Conservation (phyloP, 2,888 invertebrate species). For the Pycnomerus fuliginosus region DNA sequence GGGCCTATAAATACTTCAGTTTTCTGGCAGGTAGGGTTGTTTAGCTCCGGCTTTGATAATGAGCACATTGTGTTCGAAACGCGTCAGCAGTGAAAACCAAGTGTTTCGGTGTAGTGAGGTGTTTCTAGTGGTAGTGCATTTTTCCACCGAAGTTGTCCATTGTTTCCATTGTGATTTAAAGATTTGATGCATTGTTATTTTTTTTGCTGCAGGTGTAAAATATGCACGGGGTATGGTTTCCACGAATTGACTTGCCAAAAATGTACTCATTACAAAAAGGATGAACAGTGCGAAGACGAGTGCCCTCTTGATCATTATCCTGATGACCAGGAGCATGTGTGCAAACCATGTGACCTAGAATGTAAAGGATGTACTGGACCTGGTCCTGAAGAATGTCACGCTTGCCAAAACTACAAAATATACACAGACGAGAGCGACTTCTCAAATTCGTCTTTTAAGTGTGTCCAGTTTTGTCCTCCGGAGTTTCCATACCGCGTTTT, state of each 20-base stretch:
- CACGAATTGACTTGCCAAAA: constrained; percentile 83
- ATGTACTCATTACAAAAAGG: constrained; percentile 82
- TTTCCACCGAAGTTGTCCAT: too few relatives aligned
- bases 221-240: constrained; percentile 86
- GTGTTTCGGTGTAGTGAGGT: too few relatives aligned
- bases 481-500: constrained; percentile 78
- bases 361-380: constrained; percentile 85
- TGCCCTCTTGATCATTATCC: constrained; percentile 85
- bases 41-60: too few relatives aligned
- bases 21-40: too few relatives aligned
- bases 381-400: constrained; percentile 70
- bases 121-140: too few relatives aligned
- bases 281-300: constrained; percentile 88
- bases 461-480: constrained; percentile 79
- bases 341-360: constrained; percentile 75
- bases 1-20: too few relatives aligned
- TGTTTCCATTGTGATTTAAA: too few relatives aligned
- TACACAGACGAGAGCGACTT: constrained; percentile 54
- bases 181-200: too few relatives aligned
- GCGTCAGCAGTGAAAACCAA: too few relatives aligned
- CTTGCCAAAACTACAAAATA: constrained; percentile 77
- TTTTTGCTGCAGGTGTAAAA: constrained; percentile 64
- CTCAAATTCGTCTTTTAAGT: constrained; percentile 75
- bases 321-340: constrained; percentile 69
- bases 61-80: too few relatives aligned